Conservation (phyloP, 2,113 vertebrate genomes). For the Lepus europaeus region DNA sequence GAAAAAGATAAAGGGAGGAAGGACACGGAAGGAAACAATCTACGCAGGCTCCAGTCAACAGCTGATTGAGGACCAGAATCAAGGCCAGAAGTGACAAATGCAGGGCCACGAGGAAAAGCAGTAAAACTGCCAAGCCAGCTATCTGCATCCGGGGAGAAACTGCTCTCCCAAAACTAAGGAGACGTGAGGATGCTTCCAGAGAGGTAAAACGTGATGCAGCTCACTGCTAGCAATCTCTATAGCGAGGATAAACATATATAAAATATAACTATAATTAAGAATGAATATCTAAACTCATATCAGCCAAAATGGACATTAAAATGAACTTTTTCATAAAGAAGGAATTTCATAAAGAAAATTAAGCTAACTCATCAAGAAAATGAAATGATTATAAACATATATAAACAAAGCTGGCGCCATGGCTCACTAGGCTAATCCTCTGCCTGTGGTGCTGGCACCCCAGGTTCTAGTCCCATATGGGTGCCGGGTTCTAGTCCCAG, state of each 20-base stretch:
- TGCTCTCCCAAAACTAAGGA: neutral
- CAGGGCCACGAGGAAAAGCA: neutral
- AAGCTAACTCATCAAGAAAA: neutral
- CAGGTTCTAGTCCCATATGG: too few relatives aligned
- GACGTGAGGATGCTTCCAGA: neutral
- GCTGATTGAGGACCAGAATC: neutral
- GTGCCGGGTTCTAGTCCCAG: too few relatives aligned
- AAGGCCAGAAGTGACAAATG: neutral
- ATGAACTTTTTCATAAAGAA: neutral
- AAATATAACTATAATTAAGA: neutral
- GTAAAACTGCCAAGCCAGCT: neutral
- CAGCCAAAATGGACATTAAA: neutral
- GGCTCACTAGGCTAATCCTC: too few relatives aligned
- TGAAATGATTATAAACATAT: too few relatives aligned
- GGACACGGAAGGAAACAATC: too few relatives aligned
- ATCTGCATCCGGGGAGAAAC: neutral
- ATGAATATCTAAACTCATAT: neutral
- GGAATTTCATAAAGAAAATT: neutral
- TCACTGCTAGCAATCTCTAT: neutral
- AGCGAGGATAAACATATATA: neutral
- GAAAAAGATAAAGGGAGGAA: neutral
- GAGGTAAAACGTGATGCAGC: neutral
- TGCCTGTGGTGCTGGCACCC: too few relatives aligned
- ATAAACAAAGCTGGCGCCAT: too few relatives aligned
- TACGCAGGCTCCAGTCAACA: neutral